A percentile compares a stretch with the other conserved stretches of the same genome.
Evolutionary conservation across 2,797 vertebrate species (phyloP).

Genomic region (Spinus olivaceus): DNA sequence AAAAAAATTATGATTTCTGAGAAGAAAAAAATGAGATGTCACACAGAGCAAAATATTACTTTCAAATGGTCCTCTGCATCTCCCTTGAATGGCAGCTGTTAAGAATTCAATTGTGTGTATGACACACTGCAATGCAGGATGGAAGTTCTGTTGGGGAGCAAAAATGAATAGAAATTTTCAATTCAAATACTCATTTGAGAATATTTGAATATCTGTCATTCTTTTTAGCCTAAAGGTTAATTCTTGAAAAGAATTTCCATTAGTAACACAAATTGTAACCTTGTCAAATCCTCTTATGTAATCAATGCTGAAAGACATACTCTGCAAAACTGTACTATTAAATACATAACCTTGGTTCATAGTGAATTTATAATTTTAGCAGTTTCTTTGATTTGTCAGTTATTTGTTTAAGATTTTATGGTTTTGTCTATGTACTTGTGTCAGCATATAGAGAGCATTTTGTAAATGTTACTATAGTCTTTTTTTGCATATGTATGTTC

Average conservation of each 20-base stretch:
- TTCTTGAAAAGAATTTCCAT: constrained; percentile 78
- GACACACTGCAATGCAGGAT: constrained; percentile 67
- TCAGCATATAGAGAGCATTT: not conserved
- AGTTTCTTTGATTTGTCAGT: constrained; percentile 28
- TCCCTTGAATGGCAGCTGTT: constrained; percentile 81
- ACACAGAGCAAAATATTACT: constrained; percentile 87
- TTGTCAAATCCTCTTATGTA: constrained; percentile 75
- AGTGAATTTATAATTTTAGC: constrained; percentile 11
- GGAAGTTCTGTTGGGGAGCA: constrained; percentile 65
- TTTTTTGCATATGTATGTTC: not conserved
- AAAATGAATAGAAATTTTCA: constrained; percentile 70
- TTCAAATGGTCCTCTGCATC: constrained; percentile 81
- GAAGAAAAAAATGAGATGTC: constrained; percentile 85
- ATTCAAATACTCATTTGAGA: constrained; percentile 74
- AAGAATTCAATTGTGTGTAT: constrained; percentile 76
- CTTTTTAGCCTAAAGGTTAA: constrained; percentile 75
- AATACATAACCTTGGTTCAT: constrained; percentile 41
- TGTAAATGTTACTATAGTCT: not conserved
- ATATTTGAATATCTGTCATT: constrained; percentile 78
- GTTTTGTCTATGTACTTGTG: not conserved
- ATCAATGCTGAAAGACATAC: constrained; percentile 48
- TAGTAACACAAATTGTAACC: constrained; percentile 76
- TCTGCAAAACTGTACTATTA: constrained; percentile 27
- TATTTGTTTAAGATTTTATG: constrained; percentile 15
- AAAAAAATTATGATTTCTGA: constrained; percentile 90